A percentile compares a stretch with the other conserved stretches of the same genome.
phyloP scores from a whole-genome alignment of 2,113 vertebrate genomes.

The Cebidichthys violaceus region DNA sequence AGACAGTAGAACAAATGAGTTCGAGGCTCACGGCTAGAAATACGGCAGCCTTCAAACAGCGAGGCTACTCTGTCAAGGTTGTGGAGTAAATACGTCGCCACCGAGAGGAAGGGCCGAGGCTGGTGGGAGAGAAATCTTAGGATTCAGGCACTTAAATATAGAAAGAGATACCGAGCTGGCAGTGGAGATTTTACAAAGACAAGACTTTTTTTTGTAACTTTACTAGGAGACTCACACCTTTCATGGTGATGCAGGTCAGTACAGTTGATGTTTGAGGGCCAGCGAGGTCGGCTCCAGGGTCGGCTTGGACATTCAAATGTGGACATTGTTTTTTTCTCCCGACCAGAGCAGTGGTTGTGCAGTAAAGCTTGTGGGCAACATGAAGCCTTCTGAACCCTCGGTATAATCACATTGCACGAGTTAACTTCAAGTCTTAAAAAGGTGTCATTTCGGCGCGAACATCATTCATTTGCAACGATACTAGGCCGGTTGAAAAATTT shows the following conservation, averaged over 20 bases:
- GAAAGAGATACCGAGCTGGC: neutral
- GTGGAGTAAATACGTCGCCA: too few relatives aligned
- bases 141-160: neutral
- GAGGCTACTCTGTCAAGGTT: slow-evolving; percentile 13
- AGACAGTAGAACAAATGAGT: neutral
- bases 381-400: neutral
- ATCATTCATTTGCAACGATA: too few relatives aligned
- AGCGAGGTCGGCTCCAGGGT: neutral
- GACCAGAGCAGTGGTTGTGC: neutral
- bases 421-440: neutral
- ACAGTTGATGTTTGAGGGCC: slow-evolving; percentile 1
- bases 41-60: slow-evolving; percentile 9
- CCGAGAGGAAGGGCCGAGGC: slow-evolving; percentile 9
- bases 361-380: slow-evolving; percentile 7
- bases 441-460: too few relatives aligned
- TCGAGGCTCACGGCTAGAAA: neutral
- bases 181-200: neutral
- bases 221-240: neutral
- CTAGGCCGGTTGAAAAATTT: too few relatives aligned
- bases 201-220: neutral
- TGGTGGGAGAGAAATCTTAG: neutral
- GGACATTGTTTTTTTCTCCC: neutral
- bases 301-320: neutral
- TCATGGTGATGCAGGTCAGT: slow-evolving; percentile 11
- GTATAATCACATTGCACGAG: neutral